phyloP scores from a whole-genome alignment of 2,888 invertebrate species.

The Nowickia ferox region DNA sequence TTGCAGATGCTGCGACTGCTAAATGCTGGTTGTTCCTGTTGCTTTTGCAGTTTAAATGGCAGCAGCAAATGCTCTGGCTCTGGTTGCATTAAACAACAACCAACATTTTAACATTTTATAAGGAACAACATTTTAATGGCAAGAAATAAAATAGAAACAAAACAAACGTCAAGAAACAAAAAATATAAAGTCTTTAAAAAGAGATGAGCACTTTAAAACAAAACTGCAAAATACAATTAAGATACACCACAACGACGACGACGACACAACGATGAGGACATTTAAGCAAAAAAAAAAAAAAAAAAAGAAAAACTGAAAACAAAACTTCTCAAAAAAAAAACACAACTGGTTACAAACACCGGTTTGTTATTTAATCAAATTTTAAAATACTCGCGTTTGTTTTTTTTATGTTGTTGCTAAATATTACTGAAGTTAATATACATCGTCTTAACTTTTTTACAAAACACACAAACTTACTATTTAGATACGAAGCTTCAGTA shows the following conservation, averaged over 20 bases:
- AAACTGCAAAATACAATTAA: slow-evolving; percentile 71
- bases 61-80: slow-evolving; percentile 36
- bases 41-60: slow-evolving; percentile 43
- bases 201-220: slow-evolving; percentile 69
- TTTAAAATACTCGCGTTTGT: slow-evolving; percentile 58
- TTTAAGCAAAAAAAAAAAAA: slow-evolving; percentile 52
- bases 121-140: slow-evolving; percentile 60
- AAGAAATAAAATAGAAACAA: slow-evolving; percentile 40
- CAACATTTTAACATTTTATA: slow-evolving; percentile 52
- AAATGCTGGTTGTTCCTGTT: slow-evolving; percentile 41
- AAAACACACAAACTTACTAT: slow-evolving; percentile 42
- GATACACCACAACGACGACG: slow-evolving; percentile 63
- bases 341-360: slow-evolving; percentile 71
- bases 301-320: slow-evolving; percentile 37
- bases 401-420: background rate
- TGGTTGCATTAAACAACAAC: slow-evolving; percentile 38
- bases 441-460: slow-evolving; percentile 25
- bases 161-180: slow-evolving; percentile 19
- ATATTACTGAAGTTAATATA: slow-evolving; percentile 48
- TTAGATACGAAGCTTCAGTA: slow-evolving; percentile 24
- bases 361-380: slow-evolving; percentile 71
- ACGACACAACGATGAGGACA: slow-evolving; percentile 67
- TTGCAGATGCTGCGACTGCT: slow-evolving; percentile 40
- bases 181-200: slow-evolving; percentile 56
- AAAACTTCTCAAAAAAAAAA: slow-evolving; percentile 42